Percentiles rank a stretch among this genome's conserved stretches.
Evolutionary conservation across 2,797 vertebrate species (phyloP).

Genomic region (Brachymystax lenok): DNA sequence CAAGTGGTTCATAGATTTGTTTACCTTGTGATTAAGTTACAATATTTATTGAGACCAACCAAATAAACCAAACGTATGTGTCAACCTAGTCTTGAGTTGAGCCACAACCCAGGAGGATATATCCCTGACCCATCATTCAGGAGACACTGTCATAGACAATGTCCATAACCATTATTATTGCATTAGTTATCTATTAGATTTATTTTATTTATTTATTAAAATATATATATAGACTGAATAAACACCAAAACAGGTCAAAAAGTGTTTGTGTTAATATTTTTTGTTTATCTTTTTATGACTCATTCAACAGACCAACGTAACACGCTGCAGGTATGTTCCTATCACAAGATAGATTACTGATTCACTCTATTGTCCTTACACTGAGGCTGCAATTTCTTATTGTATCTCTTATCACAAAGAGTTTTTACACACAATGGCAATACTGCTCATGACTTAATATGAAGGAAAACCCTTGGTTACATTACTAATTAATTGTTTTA

Average conservation of each 20-base stretch:
- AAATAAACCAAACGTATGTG: no score
- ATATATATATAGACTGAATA: constrained; percentile 6
- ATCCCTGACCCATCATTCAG: no score
- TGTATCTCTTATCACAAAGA: constrained; percentile 44
- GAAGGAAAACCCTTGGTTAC: constrained; percentile 34
- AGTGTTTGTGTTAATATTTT: constrained; percentile 27
- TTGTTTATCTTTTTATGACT: constrained; percentile 46
- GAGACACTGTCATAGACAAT: no score
- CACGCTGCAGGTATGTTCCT: constrained; percentile 42
- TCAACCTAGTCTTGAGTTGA: no score
- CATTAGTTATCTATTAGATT: no score
- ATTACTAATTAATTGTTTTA: constrained; percentile 11
- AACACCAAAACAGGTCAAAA: neutral
- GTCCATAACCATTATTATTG: no score
- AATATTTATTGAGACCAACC: no score
- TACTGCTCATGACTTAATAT: constrained; percentile 29
- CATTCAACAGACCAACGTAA: constrained; percentile 24
- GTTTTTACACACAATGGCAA: constrained; percentile 38
- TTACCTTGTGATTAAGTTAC: no score
- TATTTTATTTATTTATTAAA: neutral
- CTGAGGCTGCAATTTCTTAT: constrained; percentile 24
- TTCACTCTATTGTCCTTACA: constrained; percentile 17
- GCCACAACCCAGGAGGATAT: no score
- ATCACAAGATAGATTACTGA: constrained; percentile 34
- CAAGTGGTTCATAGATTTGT: no score